Evolutionary conservation across 2,797 vertebrate genomes (phyloP).

Genomic region (Platalea minor): DNA sequence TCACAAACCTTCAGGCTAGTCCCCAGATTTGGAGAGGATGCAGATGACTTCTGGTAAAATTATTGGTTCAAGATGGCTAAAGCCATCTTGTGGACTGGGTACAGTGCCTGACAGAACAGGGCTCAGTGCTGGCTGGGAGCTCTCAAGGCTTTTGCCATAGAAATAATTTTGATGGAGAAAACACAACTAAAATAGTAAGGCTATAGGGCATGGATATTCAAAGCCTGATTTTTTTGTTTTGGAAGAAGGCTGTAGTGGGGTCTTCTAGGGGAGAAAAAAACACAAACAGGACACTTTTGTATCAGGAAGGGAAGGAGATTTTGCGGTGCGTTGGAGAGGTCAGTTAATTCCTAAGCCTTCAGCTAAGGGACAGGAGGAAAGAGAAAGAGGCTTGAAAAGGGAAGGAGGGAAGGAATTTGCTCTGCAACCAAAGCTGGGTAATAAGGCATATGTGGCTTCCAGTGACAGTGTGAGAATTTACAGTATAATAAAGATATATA

Average conservation of each 20-base stretch:
- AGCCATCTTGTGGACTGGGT: not conserved
- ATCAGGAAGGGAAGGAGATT: not conserved
- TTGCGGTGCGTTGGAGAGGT: not conserved
- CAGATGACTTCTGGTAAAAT: not conserved
- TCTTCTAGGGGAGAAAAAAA: not conserved
- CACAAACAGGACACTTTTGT: not conserved
- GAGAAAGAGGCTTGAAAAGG: not conserved
- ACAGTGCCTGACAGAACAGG: not conserved
- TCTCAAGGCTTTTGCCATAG: not conserved
- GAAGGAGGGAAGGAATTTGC: not conserved
- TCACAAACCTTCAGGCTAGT: not conserved
- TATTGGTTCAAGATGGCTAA: not conserved
- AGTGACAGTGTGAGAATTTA: slow-evolving; percentile 59
- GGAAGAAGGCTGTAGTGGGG: not conserved
- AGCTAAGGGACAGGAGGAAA: not conserved
- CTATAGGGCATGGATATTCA: not conserved
- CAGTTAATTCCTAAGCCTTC: not conserved
- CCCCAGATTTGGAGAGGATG: not conserved
- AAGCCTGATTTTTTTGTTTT: not conserved
- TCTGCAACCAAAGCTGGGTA: not conserved
- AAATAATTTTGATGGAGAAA: not conserved
- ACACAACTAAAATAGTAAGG: not conserved
- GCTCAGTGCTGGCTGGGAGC: not conserved
- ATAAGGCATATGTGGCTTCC: slow-evolving; percentile 32
- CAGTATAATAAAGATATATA: slow-evolving; percentile 64